phyloP scores from a whole-genome alignment of 2,113 vertebrate species.

The Hemiscyllium ocellatum region DNA sequence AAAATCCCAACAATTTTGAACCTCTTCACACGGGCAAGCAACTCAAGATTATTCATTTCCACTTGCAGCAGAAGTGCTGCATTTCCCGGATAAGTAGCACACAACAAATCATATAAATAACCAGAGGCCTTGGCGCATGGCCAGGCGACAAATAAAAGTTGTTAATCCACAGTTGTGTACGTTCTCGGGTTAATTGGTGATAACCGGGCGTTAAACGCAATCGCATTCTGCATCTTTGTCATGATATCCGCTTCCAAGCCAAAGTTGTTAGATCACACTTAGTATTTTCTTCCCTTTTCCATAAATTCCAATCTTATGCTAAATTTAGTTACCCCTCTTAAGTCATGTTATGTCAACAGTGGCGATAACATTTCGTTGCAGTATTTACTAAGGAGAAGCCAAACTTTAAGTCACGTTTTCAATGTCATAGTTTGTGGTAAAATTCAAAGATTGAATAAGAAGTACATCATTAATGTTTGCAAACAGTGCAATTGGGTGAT shows the following conservation, averaged over 20 bases:
- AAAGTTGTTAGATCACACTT: background rate
- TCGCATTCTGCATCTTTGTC: background rate
- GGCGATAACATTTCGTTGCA: background rate
- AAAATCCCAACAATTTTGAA: background rate
- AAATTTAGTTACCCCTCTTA: background rate
- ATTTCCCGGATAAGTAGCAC: background rate
- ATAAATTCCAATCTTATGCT: background rate
- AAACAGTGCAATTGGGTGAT: background rate
- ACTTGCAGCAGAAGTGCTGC: constrained; percentile 11
- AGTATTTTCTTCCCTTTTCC: background rate
- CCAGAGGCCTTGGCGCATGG: background rate
- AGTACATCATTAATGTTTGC: background rate
- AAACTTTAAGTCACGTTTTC: background rate
- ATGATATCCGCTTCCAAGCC: constrained; percentile 5
- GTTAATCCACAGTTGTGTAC: background rate
- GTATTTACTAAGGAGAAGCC: background rate
- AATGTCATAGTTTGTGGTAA: background rate
- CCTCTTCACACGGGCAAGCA: background rate
- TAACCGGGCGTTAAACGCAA: constrained; percentile 25
- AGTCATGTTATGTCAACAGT: background rate
- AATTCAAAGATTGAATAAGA: background rate
- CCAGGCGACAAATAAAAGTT: background rate
- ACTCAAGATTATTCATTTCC: background rate
- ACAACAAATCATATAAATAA: constrained; percentile 21
- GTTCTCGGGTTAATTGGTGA: constrained; percentile 8